Percentiles rank a stretch among this genome's conserved stretches.
Conservation (phyloP, 2,797 vertebrate genomes). For the Fistularia tabacaria region DNA sequence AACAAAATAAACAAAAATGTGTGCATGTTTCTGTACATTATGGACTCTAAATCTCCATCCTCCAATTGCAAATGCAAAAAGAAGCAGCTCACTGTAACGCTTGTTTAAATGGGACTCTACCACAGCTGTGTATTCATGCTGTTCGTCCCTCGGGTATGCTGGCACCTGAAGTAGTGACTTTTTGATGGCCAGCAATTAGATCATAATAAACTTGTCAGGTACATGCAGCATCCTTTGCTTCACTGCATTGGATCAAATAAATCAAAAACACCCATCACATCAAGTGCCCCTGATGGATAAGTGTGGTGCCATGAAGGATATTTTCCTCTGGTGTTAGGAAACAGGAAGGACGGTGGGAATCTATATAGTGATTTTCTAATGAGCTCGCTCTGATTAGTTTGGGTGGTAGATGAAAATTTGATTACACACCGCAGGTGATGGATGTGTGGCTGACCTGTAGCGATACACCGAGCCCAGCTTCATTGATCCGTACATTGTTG, state of each 20-base stretch:
- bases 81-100: too few relatives aligned
- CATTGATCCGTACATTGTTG: constrained; percentile 64
- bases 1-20: background rate
- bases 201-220: constrained; percentile 51
- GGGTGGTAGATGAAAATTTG: constrained; percentile 73
- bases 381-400: constrained; percentile 76
- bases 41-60: background rate
- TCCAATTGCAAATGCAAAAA: too few relatives aligned
- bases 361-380: constrained; percentile 75
- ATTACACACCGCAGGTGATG: constrained; percentile 73
- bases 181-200: constrained; percentile 46
- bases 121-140: background rate
- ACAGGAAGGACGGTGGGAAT: constrained; percentile 56
- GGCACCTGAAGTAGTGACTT: constrained; percentile 10
- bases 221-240: constrained; percentile 44
- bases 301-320: constrained; percentile 41
- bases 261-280: constrained; percentile 53
- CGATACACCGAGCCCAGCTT: constrained; percentile 42
- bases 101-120: background rate
- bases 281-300: constrained; percentile 69
- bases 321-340: constrained; percentile 59
- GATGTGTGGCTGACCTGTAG: constrained; percentile 71
- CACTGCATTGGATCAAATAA: constrained; percentile 61
- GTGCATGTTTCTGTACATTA: background rate
- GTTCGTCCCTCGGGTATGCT: background rate